Evolutionary conservation across 2,113 vertebrate genomes (phyloP), one percentile per base, ranked within the genome.

Genomic region (Aphelocoma coerulescens): DNA sequence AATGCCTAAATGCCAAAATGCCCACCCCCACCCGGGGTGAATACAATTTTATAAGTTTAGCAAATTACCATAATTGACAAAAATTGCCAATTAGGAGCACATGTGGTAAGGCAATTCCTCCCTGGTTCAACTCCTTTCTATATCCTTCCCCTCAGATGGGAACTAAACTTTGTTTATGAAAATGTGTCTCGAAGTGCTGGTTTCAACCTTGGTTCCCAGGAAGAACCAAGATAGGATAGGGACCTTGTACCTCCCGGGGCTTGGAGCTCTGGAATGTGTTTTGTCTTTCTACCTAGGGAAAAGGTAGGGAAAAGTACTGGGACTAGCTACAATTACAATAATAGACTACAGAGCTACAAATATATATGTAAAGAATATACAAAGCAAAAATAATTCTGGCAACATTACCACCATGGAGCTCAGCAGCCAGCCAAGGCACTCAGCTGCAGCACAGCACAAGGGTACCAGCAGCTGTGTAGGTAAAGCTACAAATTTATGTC

Each of bases 181-280:
- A 62, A 72, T 26, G 6, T 26, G 26, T 62, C 39, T 32, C 20
- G 8, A 54, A 72, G 21, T 44, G 20, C 26, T 62, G 32, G 3
- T 83, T 71, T 43, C 16, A 52, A 4, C 46, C 33, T 62, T 35
- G 20, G 16, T 43, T 62, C 39, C 39, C 33, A 72, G 46, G 21
- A 83, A 62, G 13, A 62, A 35, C 19, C 39, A 83, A 62, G 37
- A 52, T 9, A 26, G 21, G 10, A 54, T 4, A 62, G 26, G 46
- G 10, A 7, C 13, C 7, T 52, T 62, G 20, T 52, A 44, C 10
- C 7, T 20, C 13, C 13, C 0, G 0, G 27, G 21, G 5, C 26
- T 44, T 54, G 27, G 57, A 62, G 33, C 11, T 44, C 39, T 72
- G 33, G 10, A 52, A 52, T 72, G 5, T 72, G 32, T 32, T 72